Base-by-base conservation (phyloP, 2,113 vertebrate genomes). In the Callionymus lyra region DNA sequence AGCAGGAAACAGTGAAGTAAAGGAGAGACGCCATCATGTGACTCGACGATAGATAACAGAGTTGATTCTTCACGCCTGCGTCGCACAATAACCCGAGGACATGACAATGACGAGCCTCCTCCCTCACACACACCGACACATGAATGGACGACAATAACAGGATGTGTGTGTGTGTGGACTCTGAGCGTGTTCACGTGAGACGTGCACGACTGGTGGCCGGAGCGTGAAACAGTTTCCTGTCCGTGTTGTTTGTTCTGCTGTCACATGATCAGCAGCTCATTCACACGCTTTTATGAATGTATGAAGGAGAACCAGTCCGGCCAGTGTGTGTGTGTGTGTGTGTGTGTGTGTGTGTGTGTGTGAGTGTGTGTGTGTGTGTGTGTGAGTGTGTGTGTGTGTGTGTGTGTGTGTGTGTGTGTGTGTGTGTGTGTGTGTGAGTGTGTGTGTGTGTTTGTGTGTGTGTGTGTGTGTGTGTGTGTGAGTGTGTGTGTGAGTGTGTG, bases 81-180 rank as follows among this genome's bases (percentile, higher is more conserved):
- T 19, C 14, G 38, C 56, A 51, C 51, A 27, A 27, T 27, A 27
- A 8, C 21, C 21, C 4, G 21, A 27, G 21, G 21, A 27, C 21
- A 27, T 4, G 8, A 27, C 21, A 27, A n/a, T n/a, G n/a, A n/a
- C n/a, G n/a, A 62, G 68, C 15, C 59, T 32, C 57, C 70, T 31
- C 34, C 37, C 55, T 68, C 52, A 50, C 32, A n/a, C n/a, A n/a
- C n/a, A n/a, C n/a, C n/a, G n/a, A n/a, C 57, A 34, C 58, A 62
- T 57, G 41, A 52, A 53, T 48, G 59, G 63, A 41, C 43, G 59
- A 77, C 74, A 76, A 77, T 41, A 76, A 80, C 77, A 80, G 77
- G 77, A 80, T 72, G 65, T 67, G 50, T 60, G 47, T 46, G 38
- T 43, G 52, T 27, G 39, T 12, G 4, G 17, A 13, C 2, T 3